Base-by-base conservation (phyloP, 37 sponge, comb jelly and placozoan species). In the Theonella swinhoei region DNA sequence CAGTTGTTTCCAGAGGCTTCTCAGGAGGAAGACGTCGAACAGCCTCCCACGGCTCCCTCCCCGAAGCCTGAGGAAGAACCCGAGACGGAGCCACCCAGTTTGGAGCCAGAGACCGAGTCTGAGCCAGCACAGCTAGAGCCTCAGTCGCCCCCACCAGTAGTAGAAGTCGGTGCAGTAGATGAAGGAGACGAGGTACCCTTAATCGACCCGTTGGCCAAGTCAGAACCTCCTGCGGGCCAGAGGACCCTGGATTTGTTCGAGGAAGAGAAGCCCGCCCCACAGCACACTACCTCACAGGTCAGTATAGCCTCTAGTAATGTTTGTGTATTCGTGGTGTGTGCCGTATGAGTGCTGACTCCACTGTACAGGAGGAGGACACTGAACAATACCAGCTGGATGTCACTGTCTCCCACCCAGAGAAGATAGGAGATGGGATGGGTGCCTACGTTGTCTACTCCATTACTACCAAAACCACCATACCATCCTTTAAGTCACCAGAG, bases 361-460 rank as follows among this genome's bases (percentile, higher is more conserved):
- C 19, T 38, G 84, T 74, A 1, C 43, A 80, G 43, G 86, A 77
- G 29, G 95, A 90, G 30, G 85, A 67, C 0, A 67, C 35, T 30
- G 91, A 91, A 64, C 41, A 80, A 11, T 94, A 75, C 54, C 91
- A 90, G 11, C 60, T 97, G 42, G 85, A 80, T 0, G 87, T 97
- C 26, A 83, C 84, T n/a, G 95, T 97, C 8, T 34, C 62, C 22
- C 62, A 92, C 37, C 97, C 97, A 25, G 94, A 92, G 80, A 97
- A 97, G 68, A 79, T 89, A 26, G 96, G 98, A 39, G 95, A 95
- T 58, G 98, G 98, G n/a, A 97, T 97, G 93, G 81, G 89, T 20
- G 91, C 98, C n/a, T 97, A 92, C 82, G 84, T 95, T 23, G 79
- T 80, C 59, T 97, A 95, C 85, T 79, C 73, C 4, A 80, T 97